Base-by-base conservation (phyloP, 2,888 invertebrate species). In the Danaus chrysippus region DNA sequence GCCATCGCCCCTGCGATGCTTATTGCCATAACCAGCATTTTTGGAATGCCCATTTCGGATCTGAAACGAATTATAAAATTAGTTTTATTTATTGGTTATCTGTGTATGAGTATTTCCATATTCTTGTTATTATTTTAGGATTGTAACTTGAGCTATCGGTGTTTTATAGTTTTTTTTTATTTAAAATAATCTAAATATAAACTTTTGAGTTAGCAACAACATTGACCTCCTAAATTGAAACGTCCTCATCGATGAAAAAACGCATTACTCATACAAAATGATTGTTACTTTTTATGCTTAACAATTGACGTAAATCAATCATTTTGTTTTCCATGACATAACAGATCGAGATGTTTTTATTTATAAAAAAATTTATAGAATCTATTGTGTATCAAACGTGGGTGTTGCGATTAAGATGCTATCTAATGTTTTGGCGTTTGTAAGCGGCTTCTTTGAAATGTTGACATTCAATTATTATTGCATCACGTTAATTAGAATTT, bases 1-100 rank as follows among this genome's bases (percentile, higher is more conserved):
- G 78, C 91, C 83, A 86, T 84, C 73, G 82, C 77, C 69, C 86
- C 89, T 74, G 78, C 87, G 83, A 87, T 81, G 84, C 82, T 84
- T 82, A 88, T 79, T 77, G 72, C 86, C 85, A 87, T 83, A 77
- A 91, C 75, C 71, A 87, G 73, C 69, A 74, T 79, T 81, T 75
- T 86, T 76, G 69, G 84, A 69, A 66, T 83, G 75, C 80, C 90
- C 91, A 91, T 91, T 79, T 62, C 87, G 84, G 62, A 84, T 80
- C 91, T 91, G 82, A 1, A 79, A 79, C 77, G 62, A 82, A 72
- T 61, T 55, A 67, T 53, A 34, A 15, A 49, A 34, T 19, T 42
- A 10, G 11, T 9, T 54, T 53, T 52, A 9, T 12, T 58, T 1
- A 10, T 23, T 52, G 10, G 34, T n/a, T 10, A 43, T 52, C 12